phyloP scores from a whole-genome alignment of 2,888 invertebrate species.

The Brenthis ino region DNA sequence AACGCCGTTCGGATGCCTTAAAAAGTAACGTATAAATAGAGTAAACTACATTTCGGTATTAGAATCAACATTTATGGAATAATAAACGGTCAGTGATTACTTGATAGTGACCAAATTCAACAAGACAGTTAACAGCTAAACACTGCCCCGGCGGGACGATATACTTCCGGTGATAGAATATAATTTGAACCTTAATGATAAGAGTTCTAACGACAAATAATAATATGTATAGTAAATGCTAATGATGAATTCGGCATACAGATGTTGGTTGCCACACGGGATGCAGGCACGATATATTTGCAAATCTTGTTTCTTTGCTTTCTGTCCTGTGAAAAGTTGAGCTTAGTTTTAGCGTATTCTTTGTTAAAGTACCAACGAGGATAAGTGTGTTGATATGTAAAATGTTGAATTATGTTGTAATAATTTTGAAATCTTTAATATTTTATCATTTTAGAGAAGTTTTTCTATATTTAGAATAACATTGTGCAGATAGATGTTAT shows the following conservation, averaged over 20 bases:
- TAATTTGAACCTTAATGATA: conserved; percentile 53
- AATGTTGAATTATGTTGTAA: background rate
- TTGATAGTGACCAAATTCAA: conserved; percentile 39
- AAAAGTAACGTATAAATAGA: conserved; percentile 30
- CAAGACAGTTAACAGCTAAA: conserved; percentile 41
- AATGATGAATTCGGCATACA: conserved; percentile 51
- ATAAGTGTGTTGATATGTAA: background rate
- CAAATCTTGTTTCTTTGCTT: conserved; percentile 60
- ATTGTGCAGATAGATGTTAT: background rate
- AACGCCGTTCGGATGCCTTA: conserved; percentile 16
- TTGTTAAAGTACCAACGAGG: background rate
- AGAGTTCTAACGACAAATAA: conserved; percentile 53
- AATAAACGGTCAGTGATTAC: conserved; percentile 36
- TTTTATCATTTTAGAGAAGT: background rate
- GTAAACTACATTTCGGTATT: conserved; percentile 28
- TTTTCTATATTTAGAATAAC: background rate
- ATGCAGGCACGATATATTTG: conserved; percentile 65
- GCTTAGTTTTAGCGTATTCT: conserved; percentile 5
- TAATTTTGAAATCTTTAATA: background rate
- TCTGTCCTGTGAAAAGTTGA: conserved; percentile 57
- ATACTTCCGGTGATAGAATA: conserved; percentile 40
- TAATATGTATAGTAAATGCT: conserved; percentile 45
- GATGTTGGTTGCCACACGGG: conserved; percentile 57
- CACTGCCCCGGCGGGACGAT: conserved; percentile 36
- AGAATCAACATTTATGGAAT: conserved; percentile 30